phyloP scores from a whole-genome alignment of 2,113 vertebrate genomes.

The Tetraodon nigroviridis region DNA sequence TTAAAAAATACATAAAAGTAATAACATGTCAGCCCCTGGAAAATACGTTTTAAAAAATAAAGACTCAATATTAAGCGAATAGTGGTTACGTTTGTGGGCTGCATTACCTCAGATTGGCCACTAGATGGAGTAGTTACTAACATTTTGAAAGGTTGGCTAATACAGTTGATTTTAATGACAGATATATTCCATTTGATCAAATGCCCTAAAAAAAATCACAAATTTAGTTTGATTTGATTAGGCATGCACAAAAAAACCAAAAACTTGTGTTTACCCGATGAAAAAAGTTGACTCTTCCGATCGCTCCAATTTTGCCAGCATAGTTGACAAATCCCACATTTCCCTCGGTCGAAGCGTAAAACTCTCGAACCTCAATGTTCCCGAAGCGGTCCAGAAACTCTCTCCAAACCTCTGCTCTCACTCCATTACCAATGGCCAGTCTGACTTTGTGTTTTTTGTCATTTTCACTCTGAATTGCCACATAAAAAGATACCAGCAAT shows the following conservation, averaged over 20 bases:
- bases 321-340: conserved; percentile 85
- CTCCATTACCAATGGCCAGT: conserved; percentile 82
- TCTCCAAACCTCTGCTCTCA: conserved; percentile 83
- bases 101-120: too few species aligned
- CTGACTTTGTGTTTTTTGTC: conserved; percentile 81
- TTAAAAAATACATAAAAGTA: too few species aligned
- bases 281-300: conserved; percentile 77
- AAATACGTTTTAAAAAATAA: too few species aligned
- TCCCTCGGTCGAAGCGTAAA: conserved; percentile 87
- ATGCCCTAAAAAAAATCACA: too few species aligned
- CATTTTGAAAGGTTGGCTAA: too few species aligned
- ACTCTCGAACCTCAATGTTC: conserved; percentile 77
- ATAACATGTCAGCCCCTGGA: too few species aligned
- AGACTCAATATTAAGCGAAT: too few species aligned
- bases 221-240: too few species aligned
- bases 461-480: conserved; percentile 70
- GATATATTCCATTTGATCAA: too few species aligned
- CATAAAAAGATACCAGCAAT: neutral
- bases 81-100: too few species aligned
- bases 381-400: conserved; percentile 84
- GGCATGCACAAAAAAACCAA: neutral
- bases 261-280: conserved; percentile 70
- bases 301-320: conserved; percentile 79
- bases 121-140: too few species aligned
- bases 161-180: too few species aligned